Evolutionary conservation across 1,140 invertebrate genomes (phyloP).

Genomic region (Ceratina australensis): DNA sequence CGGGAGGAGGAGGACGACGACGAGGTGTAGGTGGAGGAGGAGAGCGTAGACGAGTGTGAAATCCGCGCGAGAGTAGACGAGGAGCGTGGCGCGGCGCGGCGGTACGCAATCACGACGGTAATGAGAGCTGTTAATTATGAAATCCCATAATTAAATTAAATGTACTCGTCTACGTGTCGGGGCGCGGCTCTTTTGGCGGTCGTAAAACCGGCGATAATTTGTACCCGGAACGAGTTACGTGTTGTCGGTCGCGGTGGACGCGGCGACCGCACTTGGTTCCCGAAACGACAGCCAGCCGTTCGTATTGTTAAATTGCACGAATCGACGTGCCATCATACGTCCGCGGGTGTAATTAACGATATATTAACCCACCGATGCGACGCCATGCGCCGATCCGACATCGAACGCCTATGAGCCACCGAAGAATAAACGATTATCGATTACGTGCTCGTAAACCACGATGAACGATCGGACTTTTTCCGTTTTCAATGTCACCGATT

Average conservation of each 20-base stretch:
- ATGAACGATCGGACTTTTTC: background rate
- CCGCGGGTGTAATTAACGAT: conserved; percentile 50
- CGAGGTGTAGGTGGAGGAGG: background rate
- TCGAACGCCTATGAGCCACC: background rate
- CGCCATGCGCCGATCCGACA: background rate
- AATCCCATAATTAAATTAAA: conserved; percentile 67
- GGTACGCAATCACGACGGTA: conserved; percentile 57
- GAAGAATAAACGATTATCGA: background rate
- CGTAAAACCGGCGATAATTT: conserved; percentile 61
- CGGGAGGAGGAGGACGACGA: background rate
- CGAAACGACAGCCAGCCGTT: conserved; percentile 35
- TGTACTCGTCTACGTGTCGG: conserved; percentile 45
- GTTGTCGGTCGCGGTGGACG: conserved; percentile 52
- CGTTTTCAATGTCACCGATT: background rate
- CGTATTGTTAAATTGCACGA: conserved; percentile 35
- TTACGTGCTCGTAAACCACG: background rate
- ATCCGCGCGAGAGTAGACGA: background rate
- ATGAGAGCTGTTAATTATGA: conserved; percentile 65
- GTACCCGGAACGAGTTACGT: conserved; percentile 54
- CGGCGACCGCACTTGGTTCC: conserved; percentile 38
- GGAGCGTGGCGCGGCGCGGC: background rate
- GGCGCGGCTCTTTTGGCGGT: conserved; percentile 52
- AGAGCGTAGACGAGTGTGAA: background rate
- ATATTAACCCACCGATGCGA: conserved; percentile 35
- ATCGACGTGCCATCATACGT: conserved; percentile 43